phyloP scores from a whole-genome alignment of 2,113 vertebrate species.

The Heterochromis multidens region DNA sequence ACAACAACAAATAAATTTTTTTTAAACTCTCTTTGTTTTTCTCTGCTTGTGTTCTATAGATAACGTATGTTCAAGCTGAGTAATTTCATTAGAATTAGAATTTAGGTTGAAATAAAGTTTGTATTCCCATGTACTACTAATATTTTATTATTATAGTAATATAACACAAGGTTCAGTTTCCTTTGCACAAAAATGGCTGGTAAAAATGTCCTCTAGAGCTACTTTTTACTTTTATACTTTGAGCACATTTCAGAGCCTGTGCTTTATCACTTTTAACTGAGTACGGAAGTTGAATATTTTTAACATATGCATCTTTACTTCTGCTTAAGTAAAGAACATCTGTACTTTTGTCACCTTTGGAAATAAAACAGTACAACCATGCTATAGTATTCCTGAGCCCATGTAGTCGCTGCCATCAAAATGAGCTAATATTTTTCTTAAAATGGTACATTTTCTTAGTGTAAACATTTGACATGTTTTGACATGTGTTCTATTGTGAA shows the following conservation, averaged over 20 bases:
- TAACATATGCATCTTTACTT: not conserved
- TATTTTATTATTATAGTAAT: not conserved
- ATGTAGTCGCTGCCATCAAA: not conserved
- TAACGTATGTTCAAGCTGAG: too few relatives aligned
- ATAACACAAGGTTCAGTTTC: not conserved
- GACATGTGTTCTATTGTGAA: not conserved
- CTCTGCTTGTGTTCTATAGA: too few relatives aligned
- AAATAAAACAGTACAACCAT: not conserved
- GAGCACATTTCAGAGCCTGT: not conserved
- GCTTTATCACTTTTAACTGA: not conserved
- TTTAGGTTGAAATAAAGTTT: too few relatives aligned
- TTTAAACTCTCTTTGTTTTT: too few relatives aligned
- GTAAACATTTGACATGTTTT: not conserved
- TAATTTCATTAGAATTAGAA: too few relatives aligned
- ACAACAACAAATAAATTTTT: too few relatives aligned
- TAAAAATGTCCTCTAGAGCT: not conserved
- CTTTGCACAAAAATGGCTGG: not conserved
- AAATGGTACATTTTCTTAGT: not conserved
- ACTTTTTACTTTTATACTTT: not conserved
- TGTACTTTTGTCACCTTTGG: not conserved
- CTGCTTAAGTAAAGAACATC: not conserved
- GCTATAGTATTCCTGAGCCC: not conserved
- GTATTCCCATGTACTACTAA: too few relatives aligned
- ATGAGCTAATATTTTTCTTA: too few relatives aligned
- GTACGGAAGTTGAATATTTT: not conserved